A percentile compares a stretch with the other conserved stretches of the same genome.
These are phyloP conservation scores for Aythya fuligula DNA, from an alignment of 2,797 vertebrate species.

Conservation along the genomic window DNA sequence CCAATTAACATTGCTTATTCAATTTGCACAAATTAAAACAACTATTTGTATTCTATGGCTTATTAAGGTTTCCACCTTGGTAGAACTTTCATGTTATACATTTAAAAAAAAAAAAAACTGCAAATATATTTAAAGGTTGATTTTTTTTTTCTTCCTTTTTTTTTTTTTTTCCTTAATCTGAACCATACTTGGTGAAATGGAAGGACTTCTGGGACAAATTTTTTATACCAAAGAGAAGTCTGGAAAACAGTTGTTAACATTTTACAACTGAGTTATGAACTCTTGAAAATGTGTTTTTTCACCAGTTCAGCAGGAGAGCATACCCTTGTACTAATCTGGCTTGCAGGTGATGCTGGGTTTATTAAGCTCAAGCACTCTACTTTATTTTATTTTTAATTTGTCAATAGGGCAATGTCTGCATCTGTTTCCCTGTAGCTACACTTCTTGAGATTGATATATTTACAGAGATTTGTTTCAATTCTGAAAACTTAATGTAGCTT, in stretches of 20 bases:
- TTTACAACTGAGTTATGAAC: constrained; percentile 13
- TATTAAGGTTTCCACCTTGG: not conserved
- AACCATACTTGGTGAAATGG: not conserved
- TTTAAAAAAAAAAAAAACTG: not conserved
- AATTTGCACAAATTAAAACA: not conserved
- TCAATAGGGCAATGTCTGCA: not conserved
- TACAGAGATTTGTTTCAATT: not conserved
- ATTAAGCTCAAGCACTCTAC: not conserved
- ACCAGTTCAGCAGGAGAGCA: not conserved
- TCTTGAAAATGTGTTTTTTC: not conserved
- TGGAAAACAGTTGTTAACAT: constrained; percentile 12
- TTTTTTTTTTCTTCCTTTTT: no score
- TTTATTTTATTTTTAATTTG: not conserved
- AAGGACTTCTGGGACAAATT: not conserved
- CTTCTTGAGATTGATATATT: not conserved
- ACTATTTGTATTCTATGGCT: not conserved
- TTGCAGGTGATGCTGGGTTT: constrained; percentile 7
- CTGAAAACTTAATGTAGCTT: not conserved
- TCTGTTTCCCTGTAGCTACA: not conserved
- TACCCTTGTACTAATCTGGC: not conserved
- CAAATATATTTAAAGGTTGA: not conserved
- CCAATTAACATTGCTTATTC: not conserved
- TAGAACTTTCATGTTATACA: not conserved
- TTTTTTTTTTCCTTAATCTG: not conserved
- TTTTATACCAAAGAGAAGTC: not conserved